Percentiles rank a stretch among this genome's conserved stretches.
Conservation (phyloP, 2,888 invertebrate genomes). For the Brachylomia viminalis region DNA sequence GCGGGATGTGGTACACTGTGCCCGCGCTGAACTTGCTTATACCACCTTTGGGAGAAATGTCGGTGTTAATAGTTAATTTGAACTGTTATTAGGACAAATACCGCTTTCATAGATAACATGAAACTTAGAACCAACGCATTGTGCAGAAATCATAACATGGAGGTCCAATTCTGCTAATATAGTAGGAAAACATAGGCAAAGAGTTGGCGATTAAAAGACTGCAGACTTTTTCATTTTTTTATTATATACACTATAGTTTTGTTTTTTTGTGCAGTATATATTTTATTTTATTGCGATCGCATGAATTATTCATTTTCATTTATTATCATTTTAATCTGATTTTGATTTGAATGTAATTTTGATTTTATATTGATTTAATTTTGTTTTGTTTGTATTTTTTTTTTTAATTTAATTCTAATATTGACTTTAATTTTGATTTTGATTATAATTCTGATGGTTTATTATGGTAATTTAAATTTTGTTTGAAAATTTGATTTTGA, state of each 20-base stretch:
- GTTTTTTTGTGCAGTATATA: background rate
- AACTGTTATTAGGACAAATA: background rate
- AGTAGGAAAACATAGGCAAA: background rate
- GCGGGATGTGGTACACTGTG: slow-evolving; percentile 97
- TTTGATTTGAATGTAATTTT: no score
- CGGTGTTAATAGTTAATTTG: background rate
- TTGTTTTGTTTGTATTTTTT: no score
- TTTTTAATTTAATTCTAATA: no score
- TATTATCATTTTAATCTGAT: no score
- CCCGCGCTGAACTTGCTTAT: slow-evolving; percentile 99
- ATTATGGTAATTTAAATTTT: no score
- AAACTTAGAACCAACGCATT: background rate
- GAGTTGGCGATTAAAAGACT: background rate
- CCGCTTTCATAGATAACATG: background rate
- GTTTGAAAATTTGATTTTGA: no score
- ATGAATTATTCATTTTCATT: no score
- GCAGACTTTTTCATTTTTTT: background rate
- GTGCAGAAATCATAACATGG: background rate
- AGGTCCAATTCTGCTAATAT: background rate
- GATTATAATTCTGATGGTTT: no score
- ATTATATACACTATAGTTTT: background rate
- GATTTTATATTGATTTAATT: no score
- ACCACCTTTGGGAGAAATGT: slow-evolving; percentile 91
- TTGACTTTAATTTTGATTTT: no score
- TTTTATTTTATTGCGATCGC: no score